Evolutionary conservation across 2,797 vertebrate species (phyloP).

Genomic region (Poeciliopsis infans): DNA sequence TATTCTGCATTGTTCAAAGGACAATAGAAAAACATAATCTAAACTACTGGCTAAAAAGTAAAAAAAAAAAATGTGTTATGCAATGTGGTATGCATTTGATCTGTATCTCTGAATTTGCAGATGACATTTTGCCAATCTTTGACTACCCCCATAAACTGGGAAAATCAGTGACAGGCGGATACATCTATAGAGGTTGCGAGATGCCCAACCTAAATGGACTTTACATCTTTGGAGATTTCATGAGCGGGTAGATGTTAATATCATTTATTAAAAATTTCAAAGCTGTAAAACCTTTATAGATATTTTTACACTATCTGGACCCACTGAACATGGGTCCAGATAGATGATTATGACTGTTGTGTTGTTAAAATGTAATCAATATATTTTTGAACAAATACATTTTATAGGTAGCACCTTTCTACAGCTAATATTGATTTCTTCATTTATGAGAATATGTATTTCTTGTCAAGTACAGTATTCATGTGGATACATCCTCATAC

Average conservation of each 20-base stretch:
- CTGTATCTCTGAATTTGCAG: conserved; percentile 56
- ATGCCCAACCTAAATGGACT: conserved; percentile 87
- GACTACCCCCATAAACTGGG: conserved; percentile 86
- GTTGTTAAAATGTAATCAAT: not conserved
- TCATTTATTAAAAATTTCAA: not conserved
- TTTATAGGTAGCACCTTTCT: not conserved
- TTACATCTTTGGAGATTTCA: conserved; percentile 88
- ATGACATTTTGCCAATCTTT: conserved; percentile 85
- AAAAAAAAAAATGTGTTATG: not conserved
- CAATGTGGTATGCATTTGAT: conserved; percentile 12
- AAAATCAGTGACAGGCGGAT: conserved; percentile 87
- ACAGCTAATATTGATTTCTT: not conserved
- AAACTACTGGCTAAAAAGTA: not conserved
- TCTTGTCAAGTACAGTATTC: not conserved
- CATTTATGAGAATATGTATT: not conserved
- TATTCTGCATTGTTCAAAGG: not conserved
- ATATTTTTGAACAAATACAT: not conserved
- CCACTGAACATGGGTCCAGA: not conserved
- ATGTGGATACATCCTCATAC: not conserved
- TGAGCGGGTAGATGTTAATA: conserved; percentile 82
- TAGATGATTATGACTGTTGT: not conserved
- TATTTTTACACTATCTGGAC: not conserved
- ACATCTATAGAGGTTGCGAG: conserved; percentile 86
- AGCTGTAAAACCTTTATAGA: not conserved
- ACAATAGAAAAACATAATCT: not conserved